These are phyloP conservation scores for Standfussiana lucernea DNA, from an alignment of 2,888 invertebrate genomes.

Conservation along the genomic window DNA sequence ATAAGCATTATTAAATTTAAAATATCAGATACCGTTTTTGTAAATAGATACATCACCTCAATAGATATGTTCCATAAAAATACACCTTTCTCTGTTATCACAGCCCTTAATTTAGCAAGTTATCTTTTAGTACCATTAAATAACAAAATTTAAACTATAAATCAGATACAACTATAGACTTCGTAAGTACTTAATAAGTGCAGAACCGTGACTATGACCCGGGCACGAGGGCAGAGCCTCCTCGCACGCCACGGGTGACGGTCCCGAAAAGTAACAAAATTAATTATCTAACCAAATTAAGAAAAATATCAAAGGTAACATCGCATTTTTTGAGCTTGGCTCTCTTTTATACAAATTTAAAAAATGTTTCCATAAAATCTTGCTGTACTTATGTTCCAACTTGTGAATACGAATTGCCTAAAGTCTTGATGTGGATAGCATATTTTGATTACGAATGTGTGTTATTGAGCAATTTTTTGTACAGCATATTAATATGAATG, in stretches of 20 bases:
- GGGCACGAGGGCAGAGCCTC: constrained; percentile 5
- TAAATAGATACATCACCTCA: constrained; percentile 70
- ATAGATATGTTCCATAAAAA: constrained; percentile 82
- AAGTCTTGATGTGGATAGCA: constrained; percentile 40
- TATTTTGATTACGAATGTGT: constrained; percentile 57
- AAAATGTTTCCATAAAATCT: constrained; percentile 55
- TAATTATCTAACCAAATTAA: constrained; percentile 67
- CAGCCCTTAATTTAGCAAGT: constrained; percentile 86
- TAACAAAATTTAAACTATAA: constrained; percentile 84
- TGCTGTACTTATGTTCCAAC: constrained; percentile 55
- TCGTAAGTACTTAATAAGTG: constrained; percentile 79
- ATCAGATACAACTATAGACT: constrained; percentile 77
- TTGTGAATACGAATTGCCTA: constrained; percentile 60
- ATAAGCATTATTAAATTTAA: constrained; percentile 61
- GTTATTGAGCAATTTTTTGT: constrained; percentile 68
- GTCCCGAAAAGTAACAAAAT: constrained; percentile 69
- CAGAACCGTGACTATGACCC: constrained; percentile 51
- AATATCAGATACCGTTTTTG: constrained; percentile 67
- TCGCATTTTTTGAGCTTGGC: constrained; percentile 68
- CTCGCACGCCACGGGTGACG: constrained; percentile 29
- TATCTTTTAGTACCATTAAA: constrained; percentile 79
- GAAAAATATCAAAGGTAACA: constrained; percentile 69
- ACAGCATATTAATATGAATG: constrained; percentile 64
- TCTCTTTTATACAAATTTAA: constrained; percentile 66
- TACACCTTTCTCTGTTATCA: constrained; percentile 85